These are phyloP conservation scores for Acanthopleura granulata DNA, from an alignment of 2,888 invertebrate genomes.

Conservation along the genomic window DNA sequence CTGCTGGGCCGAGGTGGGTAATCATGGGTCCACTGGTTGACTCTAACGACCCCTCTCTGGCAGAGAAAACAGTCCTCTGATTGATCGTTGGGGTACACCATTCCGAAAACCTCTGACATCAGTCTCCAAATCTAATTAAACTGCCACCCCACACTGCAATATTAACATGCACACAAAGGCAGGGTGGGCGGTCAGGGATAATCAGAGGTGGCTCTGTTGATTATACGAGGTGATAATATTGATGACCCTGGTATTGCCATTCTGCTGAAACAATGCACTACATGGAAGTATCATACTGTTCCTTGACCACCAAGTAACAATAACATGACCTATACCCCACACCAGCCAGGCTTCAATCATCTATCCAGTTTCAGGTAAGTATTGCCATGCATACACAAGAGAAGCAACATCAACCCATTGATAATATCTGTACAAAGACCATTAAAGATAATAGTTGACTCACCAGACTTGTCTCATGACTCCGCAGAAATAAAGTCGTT, in stretches of 20 bases:
- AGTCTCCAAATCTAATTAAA: conserved; percentile 10
- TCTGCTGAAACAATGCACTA: not conserved
- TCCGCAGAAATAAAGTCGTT: too few species aligned
- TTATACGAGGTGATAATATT: conserved; percentile 1
- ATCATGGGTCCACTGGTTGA: not conserved
- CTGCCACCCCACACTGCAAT: not conserved
- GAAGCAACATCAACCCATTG: too few species aligned
- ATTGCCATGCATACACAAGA: too few species aligned
- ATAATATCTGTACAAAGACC: too few species aligned
- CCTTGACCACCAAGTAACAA: too few species aligned
- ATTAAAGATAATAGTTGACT: too few species aligned
- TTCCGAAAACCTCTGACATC: conserved; percentile 5
- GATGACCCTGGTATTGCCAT: not conserved
- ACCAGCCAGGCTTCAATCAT: too few species aligned
- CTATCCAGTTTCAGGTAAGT: too few species aligned
- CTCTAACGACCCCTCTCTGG: not conserved
- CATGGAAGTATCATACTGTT: too few species aligned
- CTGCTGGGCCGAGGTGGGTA: not conserved
- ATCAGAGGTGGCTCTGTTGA: conserved; percentile 1
- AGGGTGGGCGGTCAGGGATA: not conserved
- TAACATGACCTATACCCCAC: too few species aligned
- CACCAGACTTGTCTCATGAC: too few species aligned
- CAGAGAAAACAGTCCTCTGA: conserved; percentile 2
- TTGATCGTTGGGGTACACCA: not conserved
- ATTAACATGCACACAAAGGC: not conserved